These are phyloP conservation scores for Corapipo altera DNA, from an alignment of 2,113 vertebrate species.

Conservation along the genomic window DNA sequence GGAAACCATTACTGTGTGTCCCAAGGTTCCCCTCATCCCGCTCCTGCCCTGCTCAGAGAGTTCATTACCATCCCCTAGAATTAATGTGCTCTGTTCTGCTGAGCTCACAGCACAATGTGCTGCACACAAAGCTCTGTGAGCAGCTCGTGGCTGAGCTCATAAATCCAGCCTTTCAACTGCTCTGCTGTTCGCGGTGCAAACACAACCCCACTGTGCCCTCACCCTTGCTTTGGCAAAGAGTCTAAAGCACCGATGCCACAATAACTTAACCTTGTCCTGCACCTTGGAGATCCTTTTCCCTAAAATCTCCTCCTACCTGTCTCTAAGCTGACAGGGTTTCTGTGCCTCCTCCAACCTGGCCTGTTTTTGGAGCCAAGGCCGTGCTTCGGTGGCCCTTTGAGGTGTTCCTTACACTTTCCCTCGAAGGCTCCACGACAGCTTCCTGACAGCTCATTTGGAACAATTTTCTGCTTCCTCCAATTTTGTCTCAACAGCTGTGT, in stretches of 20 bases:
- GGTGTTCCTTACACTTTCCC: no score
- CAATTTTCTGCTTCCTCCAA: neutral
- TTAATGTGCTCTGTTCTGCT: neutral
- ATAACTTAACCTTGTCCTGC: neutral
- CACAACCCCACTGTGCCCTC: neutral
- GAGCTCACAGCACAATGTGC: neutral
- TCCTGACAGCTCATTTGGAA: neutral
- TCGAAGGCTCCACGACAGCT: neutral
- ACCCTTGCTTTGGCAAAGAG: neutral
- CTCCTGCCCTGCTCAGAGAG: neutral
- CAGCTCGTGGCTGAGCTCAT: neutral
- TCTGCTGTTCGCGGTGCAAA: neutral
- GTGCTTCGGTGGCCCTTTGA: neutral
- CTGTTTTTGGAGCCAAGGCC: neutral
- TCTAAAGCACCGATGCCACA: neutral
- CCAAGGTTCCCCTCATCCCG: neutral
- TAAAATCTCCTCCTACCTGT: neutral
- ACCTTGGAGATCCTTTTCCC: neutral
- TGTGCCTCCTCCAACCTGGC: neutral
- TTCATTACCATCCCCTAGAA: neutral
- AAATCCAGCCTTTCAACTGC: neutral
- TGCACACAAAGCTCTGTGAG: neutral
- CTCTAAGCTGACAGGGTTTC: neutral
- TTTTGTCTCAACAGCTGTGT: neutral
- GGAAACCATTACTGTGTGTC: neutral